Evolutionary conservation across 2,113 vertebrate genomes (phyloP).

Genomic region (Ictidomys tridecemlineatus): DNA sequence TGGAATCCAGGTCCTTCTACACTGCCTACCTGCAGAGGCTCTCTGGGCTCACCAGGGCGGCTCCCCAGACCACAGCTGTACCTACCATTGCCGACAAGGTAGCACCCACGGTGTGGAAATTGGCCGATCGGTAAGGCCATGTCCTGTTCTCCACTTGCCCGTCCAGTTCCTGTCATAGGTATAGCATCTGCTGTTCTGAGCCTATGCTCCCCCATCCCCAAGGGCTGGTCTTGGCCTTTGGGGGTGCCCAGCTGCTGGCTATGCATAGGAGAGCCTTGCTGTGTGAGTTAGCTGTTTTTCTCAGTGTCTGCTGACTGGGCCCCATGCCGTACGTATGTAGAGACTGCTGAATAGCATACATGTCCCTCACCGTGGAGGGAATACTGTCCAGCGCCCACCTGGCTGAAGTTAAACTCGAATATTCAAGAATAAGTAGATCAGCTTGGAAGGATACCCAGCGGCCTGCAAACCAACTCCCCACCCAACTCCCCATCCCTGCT

Average conservation of each 20-base stretch:
- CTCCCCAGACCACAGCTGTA: constrained; percentile 71
- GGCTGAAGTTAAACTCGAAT: not conserved
- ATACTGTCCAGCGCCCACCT: not conserved
- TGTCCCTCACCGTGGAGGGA: not conserved
- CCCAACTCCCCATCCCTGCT: not conserved
- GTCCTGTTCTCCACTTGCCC: rapidly evolving
- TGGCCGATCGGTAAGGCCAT: constrained; percentile 89
- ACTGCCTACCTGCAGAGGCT: constrained; percentile 91
- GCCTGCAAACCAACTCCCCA: not conserved
- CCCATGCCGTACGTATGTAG: not conserved
- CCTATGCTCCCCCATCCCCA: too few relatives aligned
- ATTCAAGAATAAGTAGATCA: not conserved
- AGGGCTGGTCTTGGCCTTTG: not conserved
- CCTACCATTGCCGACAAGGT: not conserved
- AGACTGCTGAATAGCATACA: not conserved
- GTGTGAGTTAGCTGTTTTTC: not conserved
- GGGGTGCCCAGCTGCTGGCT: not conserved
- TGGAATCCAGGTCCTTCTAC: constrained; percentile 91
- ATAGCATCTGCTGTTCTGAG: not conserved
- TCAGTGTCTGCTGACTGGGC: not conserved
- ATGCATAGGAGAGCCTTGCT: not conserved
- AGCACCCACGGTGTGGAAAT: constrained; percentile 77
- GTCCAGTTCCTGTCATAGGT: not conserved
- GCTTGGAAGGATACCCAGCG: not conserved
- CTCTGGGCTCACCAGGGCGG: constrained; percentile 86